phyloP scores from a whole-genome alignment of 2,797 vertebrate genomes.

The Spheniscus humboldti region DNA sequence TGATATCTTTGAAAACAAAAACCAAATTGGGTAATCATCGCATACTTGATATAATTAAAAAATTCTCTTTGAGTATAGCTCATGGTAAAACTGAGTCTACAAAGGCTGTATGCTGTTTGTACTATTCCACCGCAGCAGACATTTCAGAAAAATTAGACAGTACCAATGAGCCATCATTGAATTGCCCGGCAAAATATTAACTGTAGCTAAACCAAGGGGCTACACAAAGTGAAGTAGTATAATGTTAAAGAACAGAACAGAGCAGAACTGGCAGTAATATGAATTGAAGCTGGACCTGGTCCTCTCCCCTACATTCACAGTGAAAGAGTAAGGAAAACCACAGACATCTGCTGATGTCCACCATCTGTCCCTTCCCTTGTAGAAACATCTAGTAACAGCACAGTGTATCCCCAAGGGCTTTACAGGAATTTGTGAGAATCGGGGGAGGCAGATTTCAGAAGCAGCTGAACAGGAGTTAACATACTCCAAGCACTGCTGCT shows the following conservation, averaged over 20 bases:
- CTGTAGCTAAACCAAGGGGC: not conserved
- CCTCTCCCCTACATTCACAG: not conserved
- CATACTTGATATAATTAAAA: not conserved
- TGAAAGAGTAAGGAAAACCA: not conserved
- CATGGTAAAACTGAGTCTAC: not conserved
- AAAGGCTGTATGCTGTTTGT: not conserved
- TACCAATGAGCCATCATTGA: not conserved
- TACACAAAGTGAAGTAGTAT: not conserved
- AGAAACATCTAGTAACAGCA: not conserved
- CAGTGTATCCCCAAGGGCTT: not conserved
- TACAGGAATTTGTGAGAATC: not conserved
- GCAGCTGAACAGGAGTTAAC: not conserved
- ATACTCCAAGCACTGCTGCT: not conserved
- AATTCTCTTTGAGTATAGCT: not conserved
- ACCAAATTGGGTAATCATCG: not conserved
- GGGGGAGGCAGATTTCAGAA: not conserved
- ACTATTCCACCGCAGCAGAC: not conserved
- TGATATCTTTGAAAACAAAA: not conserved
- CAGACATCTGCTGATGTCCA: not conserved
- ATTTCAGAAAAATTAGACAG: not conserved
- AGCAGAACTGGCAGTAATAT: not conserved
- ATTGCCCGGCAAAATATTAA: not conserved
- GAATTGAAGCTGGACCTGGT: not conserved
- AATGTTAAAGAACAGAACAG: not conserved
- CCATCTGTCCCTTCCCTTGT: not conserved